Conservation (phyloP, 2,888 invertebrate species). For the Cenopis cana region DNA sequence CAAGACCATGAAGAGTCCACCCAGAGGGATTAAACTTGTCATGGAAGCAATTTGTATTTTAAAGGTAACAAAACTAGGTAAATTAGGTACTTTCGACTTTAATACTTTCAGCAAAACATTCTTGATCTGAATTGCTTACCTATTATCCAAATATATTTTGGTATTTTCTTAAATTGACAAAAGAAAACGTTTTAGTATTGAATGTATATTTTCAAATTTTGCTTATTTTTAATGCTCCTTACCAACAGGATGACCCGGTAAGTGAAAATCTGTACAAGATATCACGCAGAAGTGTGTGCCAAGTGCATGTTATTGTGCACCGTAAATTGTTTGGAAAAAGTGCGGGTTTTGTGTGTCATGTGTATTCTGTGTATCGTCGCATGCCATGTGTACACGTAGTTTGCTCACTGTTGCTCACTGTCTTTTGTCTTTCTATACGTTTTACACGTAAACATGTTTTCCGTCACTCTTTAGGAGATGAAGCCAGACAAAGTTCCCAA, state of each 20-base stretch:
- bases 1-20: slow-evolving; percentile 98
- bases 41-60: slow-evolving; percentile 98
- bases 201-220: slow-evolving; percentile 4
- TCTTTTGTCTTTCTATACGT: no score
- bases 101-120: background rate
- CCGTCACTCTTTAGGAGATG: slow-evolving; percentile 84
- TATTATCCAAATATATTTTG: background rate
- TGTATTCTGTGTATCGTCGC: background rate
- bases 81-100: background rate
- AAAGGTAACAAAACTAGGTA: slow-evolving; percentile 82
- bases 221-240: slow-evolving; percentile 18
- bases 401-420: background rate
- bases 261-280: slow-evolving; percentile 21
- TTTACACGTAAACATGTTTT: no score
- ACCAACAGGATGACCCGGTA: slow-evolving; percentile 43
- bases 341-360: background rate
- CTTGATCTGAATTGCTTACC: background rate
- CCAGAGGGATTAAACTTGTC: slow-evolving; percentile 93
- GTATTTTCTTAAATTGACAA: slow-evolving; percentile 26
- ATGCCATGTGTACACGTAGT: background rate
- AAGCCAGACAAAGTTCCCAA: slow-evolving; percentile 95
- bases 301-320: background rate
- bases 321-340: background rate
- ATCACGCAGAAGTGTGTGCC: background rate
- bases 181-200: slow-evolving; percentile 7